Evolutionary conservation across 2,888 invertebrate species (phyloP).

Genomic region (Allacma fusca): DNA sequence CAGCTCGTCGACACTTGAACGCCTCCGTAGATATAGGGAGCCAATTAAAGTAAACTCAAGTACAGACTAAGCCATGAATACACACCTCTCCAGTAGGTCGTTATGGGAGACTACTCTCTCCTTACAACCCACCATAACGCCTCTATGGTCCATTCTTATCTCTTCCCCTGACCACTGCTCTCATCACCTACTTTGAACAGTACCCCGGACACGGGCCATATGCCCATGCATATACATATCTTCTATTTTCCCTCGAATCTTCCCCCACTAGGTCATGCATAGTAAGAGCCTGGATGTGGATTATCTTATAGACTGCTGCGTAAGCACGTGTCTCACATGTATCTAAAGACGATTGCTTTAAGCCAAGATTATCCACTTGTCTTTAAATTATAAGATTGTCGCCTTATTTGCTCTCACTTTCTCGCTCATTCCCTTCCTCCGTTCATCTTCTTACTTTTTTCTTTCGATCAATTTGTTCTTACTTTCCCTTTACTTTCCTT

Average conservation of each 20-base stretch:
- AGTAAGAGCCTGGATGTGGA: no score
- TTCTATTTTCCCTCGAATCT: neutral
- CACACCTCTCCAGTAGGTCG: conserved; percentile 24
- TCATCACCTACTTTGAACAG: no score
- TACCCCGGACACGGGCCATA: no score
- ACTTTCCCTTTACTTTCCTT: neutral
- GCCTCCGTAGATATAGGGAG: conserved; percentile 13
- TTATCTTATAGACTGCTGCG: no score
- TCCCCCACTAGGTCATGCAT: neutral
- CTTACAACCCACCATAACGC: conserved; percentile 6
- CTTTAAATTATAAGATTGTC: neutral
- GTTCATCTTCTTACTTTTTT: neutral
- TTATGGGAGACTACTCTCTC: conserved; percentile 18
- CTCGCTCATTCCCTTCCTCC: neutral
- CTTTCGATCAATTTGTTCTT: neutral
- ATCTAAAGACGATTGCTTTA: neutral
- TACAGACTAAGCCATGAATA: conserved; percentile 35
- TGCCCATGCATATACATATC: neutral
- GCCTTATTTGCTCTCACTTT: neutral
- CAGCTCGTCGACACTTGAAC: conserved; percentile 26
- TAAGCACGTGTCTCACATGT: no score
- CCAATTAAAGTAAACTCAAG: conserved; percentile 42
- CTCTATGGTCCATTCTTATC: neutral
- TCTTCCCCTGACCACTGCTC: neutral
- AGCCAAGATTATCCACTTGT: neutral